Base-by-base conservation (phyloP, 2,797 vertebrate genomes). In the Enteromius thamalakanensis region DNA sequence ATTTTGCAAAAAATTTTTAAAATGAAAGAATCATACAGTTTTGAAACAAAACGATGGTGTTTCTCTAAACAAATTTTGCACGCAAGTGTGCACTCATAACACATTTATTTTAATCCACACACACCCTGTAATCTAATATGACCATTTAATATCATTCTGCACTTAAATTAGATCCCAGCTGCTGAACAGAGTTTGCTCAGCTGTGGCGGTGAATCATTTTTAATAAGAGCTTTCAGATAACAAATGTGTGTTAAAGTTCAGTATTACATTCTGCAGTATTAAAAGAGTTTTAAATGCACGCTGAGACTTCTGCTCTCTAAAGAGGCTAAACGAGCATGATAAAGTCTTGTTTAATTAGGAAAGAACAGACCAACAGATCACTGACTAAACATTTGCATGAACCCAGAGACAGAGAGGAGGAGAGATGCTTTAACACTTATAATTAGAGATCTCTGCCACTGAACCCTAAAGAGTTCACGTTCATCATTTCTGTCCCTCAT, bases 321-420 rank as follows among this genome's bases (percentile, higher is more conserved):
- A 40, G 79, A 81, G 42, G 58, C 55, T 72, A 82, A 76, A 83
- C 17, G 12, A 83, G 75, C 76, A 78, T 49, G 55, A 83, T 47
- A 74, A 65, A 71, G 42, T 55, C 72, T 80, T 67, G 82, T 83
- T 85, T 85, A 85, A 83, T 85, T 83, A 85, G 65, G 11, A 80
- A 84, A 70, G 84, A 84, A 69, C 55, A 69, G 65, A 79, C 47
- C 71, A 85, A 82, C 60, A 71, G 29, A 75, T 69, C 79, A 82
- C 45, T 79, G 76, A 72, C 58, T 23, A 80, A 53, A 85, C 78
- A 81, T 76, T 81, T 67, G 67, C 78, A 74, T 81, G 70, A 26
- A 69, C 70, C 23, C 64, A 51, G 76, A 53, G 75, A 29, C 47
- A 49, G 37, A n/a, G 29, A 65, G 32, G 55, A 14, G 53, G 8